phyloP scores from a whole-genome alignment of 2,113 vertebrate genomes.

The Barbus barbus region DNA sequence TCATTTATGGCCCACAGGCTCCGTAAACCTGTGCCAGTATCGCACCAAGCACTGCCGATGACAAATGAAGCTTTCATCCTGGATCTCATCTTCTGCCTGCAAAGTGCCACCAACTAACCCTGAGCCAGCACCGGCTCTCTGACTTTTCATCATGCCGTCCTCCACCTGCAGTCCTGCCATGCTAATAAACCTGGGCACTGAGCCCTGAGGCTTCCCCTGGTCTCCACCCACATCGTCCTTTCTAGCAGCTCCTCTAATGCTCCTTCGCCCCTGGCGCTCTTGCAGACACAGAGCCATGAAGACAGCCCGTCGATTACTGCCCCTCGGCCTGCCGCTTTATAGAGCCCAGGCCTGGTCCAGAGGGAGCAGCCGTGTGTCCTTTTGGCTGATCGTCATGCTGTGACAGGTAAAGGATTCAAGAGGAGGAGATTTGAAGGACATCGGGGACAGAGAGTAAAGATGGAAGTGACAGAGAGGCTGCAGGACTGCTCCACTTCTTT shows the following conservation, averaged over 20 bases:
- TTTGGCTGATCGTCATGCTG: constrained; percentile 64
- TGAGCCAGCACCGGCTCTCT: constrained; percentile 19
- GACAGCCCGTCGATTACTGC: constrained; percentile 57
- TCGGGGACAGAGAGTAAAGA: neutral
- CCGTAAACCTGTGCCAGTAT: constrained; percentile 19
- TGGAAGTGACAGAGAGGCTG: neutral
- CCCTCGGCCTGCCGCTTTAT: constrained; percentile 53
- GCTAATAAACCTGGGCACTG: constrained; percentile 64
- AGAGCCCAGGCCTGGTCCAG: constrained; percentile 33
- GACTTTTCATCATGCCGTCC: constrained; percentile 13
- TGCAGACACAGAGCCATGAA: constrained; percentile 45
- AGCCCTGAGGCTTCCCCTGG: constrained; percentile 58
- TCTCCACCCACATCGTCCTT: constrained; percentile 37
- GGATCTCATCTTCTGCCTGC: constrained; percentile 1
- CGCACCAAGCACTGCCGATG: neutral
- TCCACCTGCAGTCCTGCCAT: constrained; percentile 36
- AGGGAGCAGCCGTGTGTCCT: constrained; percentile 66
- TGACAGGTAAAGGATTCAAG: constrained; percentile 60
- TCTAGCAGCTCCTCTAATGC: constrained; percentile 30
- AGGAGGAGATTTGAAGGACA: constrained; percentile 46
- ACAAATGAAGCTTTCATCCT: constrained; percentile 34
- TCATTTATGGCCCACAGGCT: constrained; percentile 10
- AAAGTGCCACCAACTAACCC: constrained; percentile 38
- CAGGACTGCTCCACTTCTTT: no score
- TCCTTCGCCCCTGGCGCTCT: constrained; percentile 21